Conservation (phyloP, 2,888 invertebrate species). For the Spisula subtruncata region DNA sequence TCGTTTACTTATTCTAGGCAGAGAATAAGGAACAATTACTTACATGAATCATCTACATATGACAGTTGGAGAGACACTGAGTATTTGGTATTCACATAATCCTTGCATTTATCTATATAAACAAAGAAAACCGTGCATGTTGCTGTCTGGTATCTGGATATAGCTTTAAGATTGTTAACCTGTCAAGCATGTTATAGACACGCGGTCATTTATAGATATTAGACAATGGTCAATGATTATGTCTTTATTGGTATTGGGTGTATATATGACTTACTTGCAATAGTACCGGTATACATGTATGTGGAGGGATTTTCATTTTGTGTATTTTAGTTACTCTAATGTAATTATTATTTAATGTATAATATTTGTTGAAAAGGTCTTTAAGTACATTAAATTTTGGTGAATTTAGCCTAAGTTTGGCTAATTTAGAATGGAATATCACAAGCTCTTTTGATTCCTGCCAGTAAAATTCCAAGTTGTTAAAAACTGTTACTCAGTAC, state of each 20-base stretch:
- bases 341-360: neutral
- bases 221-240: neutral
- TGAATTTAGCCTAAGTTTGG: neutral
- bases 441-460: no score
- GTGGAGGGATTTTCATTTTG: neutral
- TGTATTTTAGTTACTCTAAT: no score
- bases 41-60: slow-evolving; percentile 44
- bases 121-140: slow-evolving; percentile 9
- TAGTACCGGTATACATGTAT: neutral
- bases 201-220: no score
- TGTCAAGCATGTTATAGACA: neutral
- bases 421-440: no score
- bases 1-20: slow-evolving; percentile 36
- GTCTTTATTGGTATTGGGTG: neutral
- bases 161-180: slow-evolving; percentile 7
- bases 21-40: slow-evolving; percentile 34
- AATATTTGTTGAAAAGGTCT: neutral
- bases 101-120: slow-evolving; percentile 10
- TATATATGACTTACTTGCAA: neutral
- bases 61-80: slow-evolving; percentile 46
- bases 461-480: no score
- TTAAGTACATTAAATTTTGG: neutral
- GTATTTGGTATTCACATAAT: slow-evolving; percentile 30
- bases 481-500: no score
- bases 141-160: neutral